Evolutionary conservation across 2,888 invertebrate species (phyloP).

Genomic region (Hemaris fuciformis): DNA sequence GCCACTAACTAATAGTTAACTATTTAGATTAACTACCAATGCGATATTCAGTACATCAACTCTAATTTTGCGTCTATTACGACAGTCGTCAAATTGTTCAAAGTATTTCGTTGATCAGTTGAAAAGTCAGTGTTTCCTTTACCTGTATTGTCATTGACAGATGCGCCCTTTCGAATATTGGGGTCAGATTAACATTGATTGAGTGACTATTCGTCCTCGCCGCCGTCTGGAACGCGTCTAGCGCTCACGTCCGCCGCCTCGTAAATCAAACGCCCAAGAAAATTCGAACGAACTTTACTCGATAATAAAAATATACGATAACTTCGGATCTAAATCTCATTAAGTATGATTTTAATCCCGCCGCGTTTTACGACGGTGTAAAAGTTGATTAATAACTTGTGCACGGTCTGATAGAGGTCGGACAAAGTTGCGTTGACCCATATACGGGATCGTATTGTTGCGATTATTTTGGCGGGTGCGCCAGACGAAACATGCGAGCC

Average conservation of each 20-base stretch:
- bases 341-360: conserved; percentile 80
- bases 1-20: conserved; percentile 38
- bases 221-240: conserved; percentile 66
- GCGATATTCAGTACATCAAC: background rate
- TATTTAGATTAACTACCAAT: conserved; percentile 24
- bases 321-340: conserved; percentile 77
- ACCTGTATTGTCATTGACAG: background rate
- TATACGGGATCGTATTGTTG: conserved; percentile 46
- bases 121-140: background rate
- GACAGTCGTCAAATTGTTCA: background rate
- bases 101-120: background rate
- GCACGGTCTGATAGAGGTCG: conserved; percentile 56
- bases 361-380: conserved; percentile 73
- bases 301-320: conserved; percentile 70
- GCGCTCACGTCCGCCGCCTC: conserved; percentile 41
- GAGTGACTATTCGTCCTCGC: conserved; percentile 16
- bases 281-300: conserved; percentile 63
- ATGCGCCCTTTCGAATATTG: background rate
- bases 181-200: background rate
- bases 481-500: conserved; percentile 65
- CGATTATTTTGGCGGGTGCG: conserved; percentile 65
- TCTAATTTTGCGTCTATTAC: background rate
- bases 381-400: conserved; percentile 77
- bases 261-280: conserved; percentile 71
- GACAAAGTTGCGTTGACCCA: conserved; percentile 75